Evolutionary conservation across 2,888 invertebrate genomes (phyloP), one percentile per base, ranked within the genome.

Genomic region (Polydesmus complanatus): DNA sequence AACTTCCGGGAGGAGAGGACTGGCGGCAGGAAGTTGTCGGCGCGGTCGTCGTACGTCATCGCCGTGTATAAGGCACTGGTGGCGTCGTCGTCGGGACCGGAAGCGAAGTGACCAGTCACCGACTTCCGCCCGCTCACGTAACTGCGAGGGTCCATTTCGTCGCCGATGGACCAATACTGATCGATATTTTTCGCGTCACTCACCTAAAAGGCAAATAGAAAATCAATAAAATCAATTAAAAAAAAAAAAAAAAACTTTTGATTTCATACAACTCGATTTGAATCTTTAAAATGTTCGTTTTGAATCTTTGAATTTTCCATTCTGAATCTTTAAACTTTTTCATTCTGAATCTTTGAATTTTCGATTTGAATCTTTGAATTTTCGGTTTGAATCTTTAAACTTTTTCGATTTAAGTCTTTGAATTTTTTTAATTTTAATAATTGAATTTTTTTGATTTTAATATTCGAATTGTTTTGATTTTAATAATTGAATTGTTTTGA

Each of bases 81-180:
- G 11, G 11, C 18, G 1, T 3, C 8, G 11, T 27, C 57, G 26
- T 18, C 5, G 2, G 55, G 56, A 11, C 63, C 63, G 23, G 27
- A 37, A n/a, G 60, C 58, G 37, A 64, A 64, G 47, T 61, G 62
- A 18, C 59, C 62, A 22, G 50, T 25, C 21, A 62, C 60, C 1
- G 60, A 55, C 21, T 25, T 27, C 19, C 56, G 25, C 3, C 64
- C 62, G 19, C 60, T 56, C 18, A 64, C 62, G 27, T 62, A 64
- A 52, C 60, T 64, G 18, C 1, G 27, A 1, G 48, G 18, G 8
- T 60, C 58, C 2, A 49, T 53, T 58, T 64, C 64, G 25, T 58
- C 48, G 2, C 64, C 64, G 3, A 62, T 26, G 2, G 62, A 37
- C 22, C 5, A 50, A n/a, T 23, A 27, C 21, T 56, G 53, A 3